Evolutionary conservation across 2,113 vertebrate species (phyloP).

Genomic region (Lepisosteus oculatus): DNA sequence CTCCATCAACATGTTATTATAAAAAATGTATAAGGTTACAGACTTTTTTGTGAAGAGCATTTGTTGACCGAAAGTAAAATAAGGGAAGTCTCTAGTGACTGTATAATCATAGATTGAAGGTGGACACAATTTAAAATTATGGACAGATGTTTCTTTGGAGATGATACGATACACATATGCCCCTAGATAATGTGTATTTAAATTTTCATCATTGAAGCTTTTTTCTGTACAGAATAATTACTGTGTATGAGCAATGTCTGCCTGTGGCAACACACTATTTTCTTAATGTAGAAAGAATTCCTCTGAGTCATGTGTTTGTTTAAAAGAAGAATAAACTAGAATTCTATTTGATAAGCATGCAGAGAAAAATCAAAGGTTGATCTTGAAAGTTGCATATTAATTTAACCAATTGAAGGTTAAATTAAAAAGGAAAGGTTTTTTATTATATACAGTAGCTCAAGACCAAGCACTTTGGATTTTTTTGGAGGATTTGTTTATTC

Average conservation of each 20-base stretch:
- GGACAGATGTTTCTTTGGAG: constrained; percentile 59
- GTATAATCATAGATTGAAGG: constrained; percentile 64
- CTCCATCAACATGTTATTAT: constrained; percentile 69
- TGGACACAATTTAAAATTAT: constrained; percentile 53
- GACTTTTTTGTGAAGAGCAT: constrained; percentile 47
- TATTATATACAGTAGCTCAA: too few species aligned
- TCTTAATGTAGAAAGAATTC: not conserved
- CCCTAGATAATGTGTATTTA: constrained; percentile 63
- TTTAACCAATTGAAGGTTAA: too few species aligned
- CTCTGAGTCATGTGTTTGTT: constrained; percentile 32
- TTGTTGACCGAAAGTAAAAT: constrained; percentile 22
- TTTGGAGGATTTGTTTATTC: too few species aligned
- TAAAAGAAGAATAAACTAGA: constrained; percentile 21
- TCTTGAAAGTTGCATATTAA: too few species aligned
- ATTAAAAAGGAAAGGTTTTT: too few species aligned
- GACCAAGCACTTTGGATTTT: too few species aligned
- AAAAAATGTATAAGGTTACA: constrained; percentile 69
- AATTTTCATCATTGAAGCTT: constrained; percentile 59
- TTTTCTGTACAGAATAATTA: constrained; percentile 61
- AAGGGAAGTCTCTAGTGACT: constrained; percentile 42
- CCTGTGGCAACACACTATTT: constrained; percentile 49
- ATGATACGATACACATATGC: constrained; percentile 57
- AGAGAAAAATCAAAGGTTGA: too few species aligned
- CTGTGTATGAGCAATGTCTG: constrained; percentile 62
- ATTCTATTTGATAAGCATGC: constrained; percentile 26